Conservation (phyloP, 2,888 invertebrate species). For the Tetropium fuscum region DNA sequence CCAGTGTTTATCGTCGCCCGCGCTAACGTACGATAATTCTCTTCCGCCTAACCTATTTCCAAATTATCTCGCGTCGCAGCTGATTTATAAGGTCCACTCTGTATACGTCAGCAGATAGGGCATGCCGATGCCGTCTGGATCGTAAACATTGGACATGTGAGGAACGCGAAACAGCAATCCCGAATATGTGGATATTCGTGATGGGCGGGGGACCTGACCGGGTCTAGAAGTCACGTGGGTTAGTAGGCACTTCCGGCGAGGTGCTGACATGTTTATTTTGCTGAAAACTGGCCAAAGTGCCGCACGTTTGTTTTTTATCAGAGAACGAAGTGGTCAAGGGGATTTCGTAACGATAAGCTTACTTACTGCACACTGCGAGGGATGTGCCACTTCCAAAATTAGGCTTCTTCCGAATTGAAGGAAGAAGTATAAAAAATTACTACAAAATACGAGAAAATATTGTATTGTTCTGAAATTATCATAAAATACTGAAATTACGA, state of each 20-base stretch:
- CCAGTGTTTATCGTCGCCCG: too few species aligned
- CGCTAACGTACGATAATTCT: not conserved
- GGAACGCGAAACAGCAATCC: constrained; percentile 25
- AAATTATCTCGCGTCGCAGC: not conserved
- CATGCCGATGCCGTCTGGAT: constrained; percentile 22
- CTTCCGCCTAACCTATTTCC: not conserved
- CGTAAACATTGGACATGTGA: constrained; percentile 30
- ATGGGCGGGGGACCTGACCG: not conserved
- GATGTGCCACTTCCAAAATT: too few species aligned
- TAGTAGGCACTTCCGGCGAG: too few species aligned
- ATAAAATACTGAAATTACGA: too few species aligned
- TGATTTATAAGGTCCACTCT: constrained; percentile 14
- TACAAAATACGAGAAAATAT: too few species aligned
- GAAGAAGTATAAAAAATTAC: too few species aligned
- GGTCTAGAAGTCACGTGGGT: constrained; percentile 10
- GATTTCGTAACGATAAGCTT: too few species aligned
- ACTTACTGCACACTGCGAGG: too few species aligned
- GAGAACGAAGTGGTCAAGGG: too few species aligned
- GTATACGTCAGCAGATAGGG: constrained; percentile 19
- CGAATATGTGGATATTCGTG: constrained; percentile 32
- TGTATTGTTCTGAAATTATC: too few species aligned
- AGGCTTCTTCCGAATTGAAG: too few species aligned
- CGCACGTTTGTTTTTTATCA: too few species aligned
- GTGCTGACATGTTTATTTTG: not conserved
- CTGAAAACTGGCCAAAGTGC: not conserved